Conservation (phyloP, 2,888 invertebrate genomes). For the Troilus luridus region DNA sequence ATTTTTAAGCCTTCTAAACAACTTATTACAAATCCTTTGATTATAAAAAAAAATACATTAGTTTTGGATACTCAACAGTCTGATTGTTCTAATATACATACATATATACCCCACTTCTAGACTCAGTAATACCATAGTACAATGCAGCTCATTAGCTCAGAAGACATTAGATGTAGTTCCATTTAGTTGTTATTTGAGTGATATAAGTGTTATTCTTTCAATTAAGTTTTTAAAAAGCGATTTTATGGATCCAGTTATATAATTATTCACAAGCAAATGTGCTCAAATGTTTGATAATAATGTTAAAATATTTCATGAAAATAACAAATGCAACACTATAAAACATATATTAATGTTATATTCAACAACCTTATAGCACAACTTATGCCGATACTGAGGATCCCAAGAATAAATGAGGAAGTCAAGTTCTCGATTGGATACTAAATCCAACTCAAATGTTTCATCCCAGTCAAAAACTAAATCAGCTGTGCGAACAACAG, state of each 20-base stretch:
- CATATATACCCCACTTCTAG: too few relatives aligned
- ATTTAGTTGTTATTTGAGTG: too few relatives aligned
- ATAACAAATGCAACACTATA: background rate
- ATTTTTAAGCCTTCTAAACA: background rate
- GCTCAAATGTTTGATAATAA: background rate
- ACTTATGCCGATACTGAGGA: conserved; percentile 95
- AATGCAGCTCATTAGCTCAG: too few relatives aligned
- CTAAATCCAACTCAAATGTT: conserved; percentile 96
- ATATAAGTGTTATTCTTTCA: too few relatives aligned
- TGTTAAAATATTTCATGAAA: background rate
- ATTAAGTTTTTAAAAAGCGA: too few relatives aligned
- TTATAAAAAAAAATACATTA: background rate
- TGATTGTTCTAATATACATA: too few relatives aligned
- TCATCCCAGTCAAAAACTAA: conserved; percentile 99
- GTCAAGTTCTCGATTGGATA: conserved; percentile 94
- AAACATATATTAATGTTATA: background rate
- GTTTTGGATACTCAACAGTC: too few relatives aligned
- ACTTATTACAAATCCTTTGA: background rate
- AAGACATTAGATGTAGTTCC: too few relatives aligned
- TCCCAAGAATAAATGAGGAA: conserved; percentile 99
- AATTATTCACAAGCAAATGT: background rate
- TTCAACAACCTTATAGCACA: conserved; percentile 83
- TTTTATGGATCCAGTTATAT: too few relatives aligned
- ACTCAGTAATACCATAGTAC: too few relatives aligned
- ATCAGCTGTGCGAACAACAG: conserved; percentile 95